Conservation (phyloP, 2,113 vertebrate genomes). For the Xiphorhynchus elegans region DNA sequence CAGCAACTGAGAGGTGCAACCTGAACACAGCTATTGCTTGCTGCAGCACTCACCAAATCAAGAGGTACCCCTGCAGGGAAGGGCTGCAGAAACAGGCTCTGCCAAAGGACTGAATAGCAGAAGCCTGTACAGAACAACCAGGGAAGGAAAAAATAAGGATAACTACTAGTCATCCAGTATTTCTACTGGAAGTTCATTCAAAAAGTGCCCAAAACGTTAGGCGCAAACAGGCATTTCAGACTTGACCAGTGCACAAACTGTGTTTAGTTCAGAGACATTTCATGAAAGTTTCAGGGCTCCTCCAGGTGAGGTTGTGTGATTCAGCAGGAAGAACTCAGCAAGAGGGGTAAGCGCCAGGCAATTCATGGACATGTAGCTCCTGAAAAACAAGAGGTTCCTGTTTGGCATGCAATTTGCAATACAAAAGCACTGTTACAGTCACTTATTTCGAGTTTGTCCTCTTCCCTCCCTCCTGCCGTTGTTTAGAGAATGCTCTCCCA, state of each 20-base stretch:
- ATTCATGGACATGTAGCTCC: background rate
- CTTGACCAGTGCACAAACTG: background rate
- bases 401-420: conserved; percentile 5
- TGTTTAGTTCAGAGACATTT: background rate
- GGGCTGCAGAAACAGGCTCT: background rate
- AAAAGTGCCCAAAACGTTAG: background rate
- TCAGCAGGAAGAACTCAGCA: conserved; percentile 6
- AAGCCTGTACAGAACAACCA: background rate
- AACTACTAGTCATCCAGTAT: background rate
- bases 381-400: conserved; percentile 50
- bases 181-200: background rate
- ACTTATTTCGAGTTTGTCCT: background rate
- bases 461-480: background rate
- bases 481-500: background rate
- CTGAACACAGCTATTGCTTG: background rate
- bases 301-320: background rate
- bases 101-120: background rate
- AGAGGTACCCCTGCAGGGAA: background rate
- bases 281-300: background rate
- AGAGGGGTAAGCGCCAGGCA: background rate
- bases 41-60: background rate
- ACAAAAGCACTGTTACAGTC: background rate
- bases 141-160: background rate
- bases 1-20: background rate
- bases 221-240: background rate